Base-by-base conservation (phyloP, 2,888 invertebrate species). In the Aproaerema taeniolella region DNA sequence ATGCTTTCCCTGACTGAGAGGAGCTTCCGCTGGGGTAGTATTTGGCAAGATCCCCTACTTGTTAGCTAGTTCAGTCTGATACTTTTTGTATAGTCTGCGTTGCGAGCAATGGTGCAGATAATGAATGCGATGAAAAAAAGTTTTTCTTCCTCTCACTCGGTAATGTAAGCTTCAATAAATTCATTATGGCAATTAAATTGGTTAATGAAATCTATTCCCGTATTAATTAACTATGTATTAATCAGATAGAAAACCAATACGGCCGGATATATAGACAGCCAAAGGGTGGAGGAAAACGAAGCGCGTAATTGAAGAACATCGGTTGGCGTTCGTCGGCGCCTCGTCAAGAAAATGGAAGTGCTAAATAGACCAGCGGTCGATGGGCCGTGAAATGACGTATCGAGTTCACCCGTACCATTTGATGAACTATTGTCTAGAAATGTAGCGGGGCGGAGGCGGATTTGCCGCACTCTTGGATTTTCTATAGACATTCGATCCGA, bases 31-130 rank as follows among this genome's bases (percentile, higher is more conserved):
- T 54, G 61, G 72, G 69, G 72, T 68, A 63, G 68, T 74, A 73
- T 75, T 79, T 80, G 80, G 74, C 67, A 71, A 69, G 58, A 57
- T 61, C 67, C 67, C 69, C 69, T 56, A 56, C 61, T 71, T 69
- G 70, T 66, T 76, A 75, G 67, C 76, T 70, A 75, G 67, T 77
- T 70, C 55, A 67, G 58, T 67, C 61, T 64, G 62, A 69, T 62
- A 71, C 66, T 74, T 74, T 20, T 74, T 70, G 64, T 61, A 52
- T 55, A 65, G 64, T 63, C 61, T 71, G 61, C 66, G 64, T 61
- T 71, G 61, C 66, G 64, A 71, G 72, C 68, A 67, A 67, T 69
- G 59, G 56, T 39, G 53, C 49, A 59, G 57, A 63, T 67, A 71
- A 64, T 61, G 49, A 39, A 53, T 47, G 49, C 45, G 44, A 43